These are phyloP conservation scores for Sphyrna mokarran DNA, from an alignment of 2,113 vertebrate genomes.

Conservation along the genomic window DNA sequence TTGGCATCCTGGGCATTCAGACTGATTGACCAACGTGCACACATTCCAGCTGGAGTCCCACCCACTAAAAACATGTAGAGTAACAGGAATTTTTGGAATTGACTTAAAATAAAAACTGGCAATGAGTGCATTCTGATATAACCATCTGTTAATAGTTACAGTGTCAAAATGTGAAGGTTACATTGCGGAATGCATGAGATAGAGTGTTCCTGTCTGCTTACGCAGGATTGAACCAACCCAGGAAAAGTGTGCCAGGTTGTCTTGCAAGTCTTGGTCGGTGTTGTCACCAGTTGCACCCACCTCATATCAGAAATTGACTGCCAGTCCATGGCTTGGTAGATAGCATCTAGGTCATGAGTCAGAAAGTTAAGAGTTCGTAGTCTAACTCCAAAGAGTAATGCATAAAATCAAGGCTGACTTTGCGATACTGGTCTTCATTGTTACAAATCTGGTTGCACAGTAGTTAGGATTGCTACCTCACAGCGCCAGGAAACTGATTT, in stretches of 20 bases:
- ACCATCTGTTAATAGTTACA: not conserved
- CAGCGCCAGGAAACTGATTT: too few species aligned
- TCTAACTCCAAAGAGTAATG: not conserved
- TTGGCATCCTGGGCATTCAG: not conserved
- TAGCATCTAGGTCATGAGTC: not conserved
- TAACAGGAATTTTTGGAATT: not conserved
- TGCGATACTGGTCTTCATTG: too few species aligned
- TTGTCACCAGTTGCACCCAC: not conserved
- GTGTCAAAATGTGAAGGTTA: not conserved
- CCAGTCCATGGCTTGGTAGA: not conserved
- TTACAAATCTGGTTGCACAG: too few species aligned
- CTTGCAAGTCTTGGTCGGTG: not conserved
- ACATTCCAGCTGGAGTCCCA: not conserved
- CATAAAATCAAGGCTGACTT: not conserved
- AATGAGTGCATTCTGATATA: not conserved
- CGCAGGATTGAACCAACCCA: not conserved
- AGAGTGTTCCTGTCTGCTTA: not conserved
- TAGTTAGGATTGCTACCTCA: too few species aligned
- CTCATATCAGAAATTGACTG: not conserved
- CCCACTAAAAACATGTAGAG: not conserved
- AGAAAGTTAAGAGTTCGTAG: not conserved
- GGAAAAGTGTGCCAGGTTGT: not conserved
- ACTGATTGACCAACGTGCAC: too few species aligned
- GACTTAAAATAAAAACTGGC: conserved; percentile 13
- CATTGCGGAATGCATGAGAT: not conserved